phyloP scores from a whole-genome alignment of 1,140 invertebrate genomes.

The Caenorhabditis latens region DNA sequence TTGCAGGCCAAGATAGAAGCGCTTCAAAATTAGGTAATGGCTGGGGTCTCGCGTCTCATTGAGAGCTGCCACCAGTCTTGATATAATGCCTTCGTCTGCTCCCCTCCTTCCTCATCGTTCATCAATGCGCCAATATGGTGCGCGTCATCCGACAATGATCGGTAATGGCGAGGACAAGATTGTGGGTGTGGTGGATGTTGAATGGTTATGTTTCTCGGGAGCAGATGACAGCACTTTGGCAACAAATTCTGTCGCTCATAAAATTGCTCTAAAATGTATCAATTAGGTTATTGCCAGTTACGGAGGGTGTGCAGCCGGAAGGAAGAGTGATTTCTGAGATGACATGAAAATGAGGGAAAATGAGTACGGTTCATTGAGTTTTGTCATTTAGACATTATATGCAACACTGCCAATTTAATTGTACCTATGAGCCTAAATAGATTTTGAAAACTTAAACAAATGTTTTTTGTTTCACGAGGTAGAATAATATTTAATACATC shows the following conservation, averaged over 20 bases:
- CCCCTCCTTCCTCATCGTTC: not conserved
- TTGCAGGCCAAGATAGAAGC: conserved; percentile 39
- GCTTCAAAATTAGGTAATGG: conserved; percentile 53
- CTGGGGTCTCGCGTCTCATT: conserved; percentile 40
- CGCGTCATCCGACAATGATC: conserved; percentile 11
- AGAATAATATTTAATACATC: no score
- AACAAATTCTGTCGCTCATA: conserved; percentile 49
- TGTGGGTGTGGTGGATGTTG: not conserved
- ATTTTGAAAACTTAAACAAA: no score
- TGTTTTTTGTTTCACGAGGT: no score
- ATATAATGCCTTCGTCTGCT: conserved; percentile 46
- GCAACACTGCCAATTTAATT: no score
- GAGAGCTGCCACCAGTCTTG: conserved; percentile 47
- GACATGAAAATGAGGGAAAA: conserved; percentile 1
- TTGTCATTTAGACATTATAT: not conserved
- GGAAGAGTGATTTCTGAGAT: not conserved
- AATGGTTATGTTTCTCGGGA: no score
- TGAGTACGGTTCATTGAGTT: not conserved
- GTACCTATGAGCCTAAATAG: no score
- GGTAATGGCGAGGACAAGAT: conserved; percentile 16
- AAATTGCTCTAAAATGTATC: conserved; percentile 54
- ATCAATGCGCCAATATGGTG: conserved; percentile 51
- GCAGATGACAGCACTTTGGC: conserved; percentile 49
- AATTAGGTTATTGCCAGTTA: conserved; percentile 36
- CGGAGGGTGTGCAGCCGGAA: not conserved